A percentile compares a stretch with the other conserved stretches of the same genome.
Conservation (phyloP, 64 coral and sea anemone genomes). For the Astreopora myriophthalma region DNA sequence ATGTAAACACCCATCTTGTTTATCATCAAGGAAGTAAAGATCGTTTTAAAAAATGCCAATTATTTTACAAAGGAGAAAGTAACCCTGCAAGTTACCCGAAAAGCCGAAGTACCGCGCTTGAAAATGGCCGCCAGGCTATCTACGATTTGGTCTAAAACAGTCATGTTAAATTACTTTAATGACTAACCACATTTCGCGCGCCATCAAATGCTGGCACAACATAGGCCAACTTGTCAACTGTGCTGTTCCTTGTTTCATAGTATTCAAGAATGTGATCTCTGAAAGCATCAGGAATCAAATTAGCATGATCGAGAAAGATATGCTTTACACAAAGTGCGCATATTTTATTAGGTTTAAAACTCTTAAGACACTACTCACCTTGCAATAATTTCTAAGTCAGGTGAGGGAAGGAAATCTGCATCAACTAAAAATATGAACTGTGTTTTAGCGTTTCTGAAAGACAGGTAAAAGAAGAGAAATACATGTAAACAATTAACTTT, state of each 20-base stretch:
- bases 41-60: background rate
- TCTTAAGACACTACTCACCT: background rate
- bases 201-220: slow-evolving; percentile 34
- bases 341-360: no score
- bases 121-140: background rate
- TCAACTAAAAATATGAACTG: slow-evolving; percentile 13
- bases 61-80: background rate
- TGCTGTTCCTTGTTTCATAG: slow-evolving; percentile 18
- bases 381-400: background rate
- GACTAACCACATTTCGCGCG: background rate
- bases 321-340: no score
- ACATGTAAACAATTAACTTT: background rate
- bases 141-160: no score
- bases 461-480: background rate
- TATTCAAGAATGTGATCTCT: background rate
- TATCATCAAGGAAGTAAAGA: background rate
- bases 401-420: slow-evolving; percentile 33
- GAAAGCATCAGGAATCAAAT: background rate
- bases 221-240: background rate
- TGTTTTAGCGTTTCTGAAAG: background rate
- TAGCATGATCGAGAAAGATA: background rate
- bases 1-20: background rate
- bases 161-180: background rate
- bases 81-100: background rate
- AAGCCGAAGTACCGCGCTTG: background rate